Conservation (phyloP, 1,140 invertebrate genomes). For the Eciton burchellii region DNA sequence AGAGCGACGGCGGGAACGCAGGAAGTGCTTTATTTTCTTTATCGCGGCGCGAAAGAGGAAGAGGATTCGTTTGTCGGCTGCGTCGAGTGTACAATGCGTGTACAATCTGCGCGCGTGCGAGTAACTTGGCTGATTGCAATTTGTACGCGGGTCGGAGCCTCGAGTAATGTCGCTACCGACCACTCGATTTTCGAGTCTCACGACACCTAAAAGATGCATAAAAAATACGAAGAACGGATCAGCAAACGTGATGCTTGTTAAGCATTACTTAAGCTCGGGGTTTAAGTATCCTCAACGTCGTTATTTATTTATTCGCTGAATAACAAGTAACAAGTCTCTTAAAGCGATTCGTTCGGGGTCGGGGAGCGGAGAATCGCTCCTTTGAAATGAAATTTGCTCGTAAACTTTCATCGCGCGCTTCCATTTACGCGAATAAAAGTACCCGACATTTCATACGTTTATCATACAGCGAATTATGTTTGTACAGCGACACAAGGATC, state of each 20-base stretch:
- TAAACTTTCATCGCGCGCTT: too few species aligned
- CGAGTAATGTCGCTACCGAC: conserved; percentile 30
- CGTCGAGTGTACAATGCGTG: too few species aligned
- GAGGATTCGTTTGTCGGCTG: conserved; percentile 9
- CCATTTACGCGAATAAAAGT: neutral
- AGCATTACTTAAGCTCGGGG: too few species aligned
- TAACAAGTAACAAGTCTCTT: too few species aligned
- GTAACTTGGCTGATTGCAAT: conserved; percentile 23
- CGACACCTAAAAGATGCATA: too few species aligned
- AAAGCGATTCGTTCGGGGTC: too few species aligned
- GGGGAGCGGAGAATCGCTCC: too few species aligned
- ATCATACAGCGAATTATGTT: neutral
- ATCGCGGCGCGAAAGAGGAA: conserved; percentile 13
- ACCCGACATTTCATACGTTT: neutral
- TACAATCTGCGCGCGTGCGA: neutral
- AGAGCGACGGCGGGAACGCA: neutral
- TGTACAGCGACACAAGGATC: neutral
- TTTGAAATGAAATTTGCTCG: too few species aligned
- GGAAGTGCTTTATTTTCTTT: conserved; percentile 62
- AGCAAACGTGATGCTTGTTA: too few species aligned
- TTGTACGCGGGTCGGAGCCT: conserved; percentile 43
- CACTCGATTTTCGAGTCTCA: conserved; percentile 59
- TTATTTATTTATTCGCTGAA: too few species aligned
- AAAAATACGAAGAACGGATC: too few species aligned
- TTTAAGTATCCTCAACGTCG: too few species aligned